Base-by-base conservation (phyloP, 2,113 vertebrate genomes). In the Equus quagga region DNA sequence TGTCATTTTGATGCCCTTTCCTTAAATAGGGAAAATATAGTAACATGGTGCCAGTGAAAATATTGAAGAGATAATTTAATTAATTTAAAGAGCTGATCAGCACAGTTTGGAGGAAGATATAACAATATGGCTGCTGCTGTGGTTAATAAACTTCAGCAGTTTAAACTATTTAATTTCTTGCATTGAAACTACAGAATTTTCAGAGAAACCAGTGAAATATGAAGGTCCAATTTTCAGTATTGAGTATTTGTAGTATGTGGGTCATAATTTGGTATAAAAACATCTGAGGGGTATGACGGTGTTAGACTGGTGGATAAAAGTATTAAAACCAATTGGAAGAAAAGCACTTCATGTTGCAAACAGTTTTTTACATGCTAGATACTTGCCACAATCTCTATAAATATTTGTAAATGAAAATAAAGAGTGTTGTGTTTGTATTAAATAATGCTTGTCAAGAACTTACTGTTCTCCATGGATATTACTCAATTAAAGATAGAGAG, bases 131-230 rank as follows among this genome's bases (percentile, higher is more conserved):
- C 36, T 64, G 28, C 36, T 95, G 51, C 31, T 81, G 46, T 60
- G 21, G 12, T 82, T 69, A 36, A 44, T 75, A 89, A 51, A 78
- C 33, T 31, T 49, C 12, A 62, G 18, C 2, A 8, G 1, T 44
- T 64, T 81, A 79, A 70, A 58, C 49, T 58, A 44, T 65, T 51
- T 89, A 70, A 82, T 82, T 94, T 60, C 78, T 91, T n/a, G 3
- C 8, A 36, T 8, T 44, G n/a, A 89, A 92, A 49, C 44, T 19
- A 58, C 64, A 85, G 26, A 70, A 70, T 72, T 64, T 94, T 89
- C 89, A 92, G 24, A 85, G 51, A 80, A 81, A 89, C 46, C 60
- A 96, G n/a, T 80, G 69, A 80, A 89, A 85, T 10, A 60, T 31
- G 26, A 72, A 24, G 6, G 14, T 62, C 18, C 23, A 51, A 19